Conservation (phyloP, 2,113 vertebrate genomes). For the Pipra filicauda region DNA sequence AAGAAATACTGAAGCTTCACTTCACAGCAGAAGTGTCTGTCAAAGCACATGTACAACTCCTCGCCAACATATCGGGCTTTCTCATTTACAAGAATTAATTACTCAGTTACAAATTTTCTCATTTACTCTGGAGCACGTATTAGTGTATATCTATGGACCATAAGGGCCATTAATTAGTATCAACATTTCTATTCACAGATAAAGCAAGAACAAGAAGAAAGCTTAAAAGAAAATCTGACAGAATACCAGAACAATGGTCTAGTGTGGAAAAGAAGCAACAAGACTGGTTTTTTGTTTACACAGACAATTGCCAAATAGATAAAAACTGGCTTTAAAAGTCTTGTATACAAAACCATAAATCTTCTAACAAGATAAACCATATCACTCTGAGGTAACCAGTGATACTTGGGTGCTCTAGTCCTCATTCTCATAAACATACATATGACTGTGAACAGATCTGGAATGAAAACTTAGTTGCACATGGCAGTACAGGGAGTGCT, state of each 20-base stretch:
- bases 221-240: not conserved
- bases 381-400: not conserved
- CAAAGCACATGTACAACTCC: not conserved
- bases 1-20: not conserved
- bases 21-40: not conserved
- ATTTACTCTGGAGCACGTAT: not conserved
- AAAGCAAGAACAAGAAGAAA: not conserved
- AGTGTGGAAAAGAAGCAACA: not conserved
- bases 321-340: conserved; percentile 12
- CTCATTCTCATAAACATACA: not conserved
- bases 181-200: not conserved
- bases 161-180: not conserved
- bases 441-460: not conserved
- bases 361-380: not conserved
- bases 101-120: not conserved
- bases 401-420: not conserved
- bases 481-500: not conserved
- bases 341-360: conserved; percentile 4
- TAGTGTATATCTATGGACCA: not conserved
- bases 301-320: not conserved
- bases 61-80: not conserved
- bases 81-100: not conserved
- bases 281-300: not conserved
- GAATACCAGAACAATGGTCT: not conserved
- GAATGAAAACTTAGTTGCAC: not conserved